phyloP scores from a whole-genome alignment of 1,140 invertebrate genomes.

The Parasteatoda tepidariorum region DNA sequence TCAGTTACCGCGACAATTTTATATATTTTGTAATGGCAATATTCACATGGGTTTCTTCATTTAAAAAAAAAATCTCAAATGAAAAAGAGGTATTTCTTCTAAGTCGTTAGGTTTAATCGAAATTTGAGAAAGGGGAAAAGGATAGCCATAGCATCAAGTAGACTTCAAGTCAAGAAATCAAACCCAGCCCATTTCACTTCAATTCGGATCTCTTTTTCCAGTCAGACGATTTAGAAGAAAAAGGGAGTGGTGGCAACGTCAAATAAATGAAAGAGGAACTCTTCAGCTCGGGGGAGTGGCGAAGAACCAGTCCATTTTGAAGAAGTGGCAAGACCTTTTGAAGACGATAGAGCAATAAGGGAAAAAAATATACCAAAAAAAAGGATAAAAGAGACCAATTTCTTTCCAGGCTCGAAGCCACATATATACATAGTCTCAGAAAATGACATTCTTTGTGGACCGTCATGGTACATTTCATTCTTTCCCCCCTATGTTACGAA shows the following conservation, averaged over 20 bases:
- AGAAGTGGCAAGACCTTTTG: background rate
- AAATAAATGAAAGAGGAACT: background rate
- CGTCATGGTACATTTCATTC: conserved; percentile 47
- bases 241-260: conserved; percentile 21
- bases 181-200: conserved; percentile 27
- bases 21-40: too few relatives aligned
- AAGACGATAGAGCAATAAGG: background rate
- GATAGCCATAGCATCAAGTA: conserved; percentile 21
- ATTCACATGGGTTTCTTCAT: too few relatives aligned
- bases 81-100: too few relatives aligned
- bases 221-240: conserved; percentile 11
- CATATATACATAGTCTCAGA: conserved; percentile 25
- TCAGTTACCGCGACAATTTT: too few relatives aligned
- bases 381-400: background rate
- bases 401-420: background rate
- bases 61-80: background rate
- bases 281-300: conserved; percentile 3
- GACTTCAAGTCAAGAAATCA: conserved; percentile 2
- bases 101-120: too few relatives aligned
- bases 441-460: conserved; percentile 42
- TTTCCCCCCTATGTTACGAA: background rate
- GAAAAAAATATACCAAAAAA: background rate
- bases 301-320: background rate
- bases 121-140: background rate
- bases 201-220: background rate